A percentile compares a stretch with the other conserved stretches of the same genome.
Evolutionary conservation across 2,113 vertebrate genomes (phyloP).

Genomic region (Zosterops lateralis): DNA sequence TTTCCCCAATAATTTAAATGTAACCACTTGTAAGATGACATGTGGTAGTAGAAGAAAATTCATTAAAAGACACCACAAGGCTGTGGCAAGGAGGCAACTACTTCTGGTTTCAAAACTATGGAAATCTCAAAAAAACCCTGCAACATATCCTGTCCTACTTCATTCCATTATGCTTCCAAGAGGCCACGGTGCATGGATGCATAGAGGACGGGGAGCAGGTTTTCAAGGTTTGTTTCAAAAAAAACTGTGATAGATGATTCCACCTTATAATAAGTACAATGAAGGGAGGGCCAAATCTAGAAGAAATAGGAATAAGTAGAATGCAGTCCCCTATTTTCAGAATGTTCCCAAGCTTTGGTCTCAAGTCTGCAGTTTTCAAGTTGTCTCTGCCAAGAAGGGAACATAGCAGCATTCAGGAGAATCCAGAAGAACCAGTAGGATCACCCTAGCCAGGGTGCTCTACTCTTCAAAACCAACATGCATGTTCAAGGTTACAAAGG

Average conservation of each 20-base stretch:
- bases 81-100: neutral
- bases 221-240: neutral
- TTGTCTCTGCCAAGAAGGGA: neutral
- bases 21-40: neutral
- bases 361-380: neutral
- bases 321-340: neutral
- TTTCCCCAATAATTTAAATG: neutral
- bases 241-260: neutral
- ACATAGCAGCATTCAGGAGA: neutral
- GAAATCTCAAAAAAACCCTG: neutral
- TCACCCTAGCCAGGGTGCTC: neutral
- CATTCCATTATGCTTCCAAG: neutral
- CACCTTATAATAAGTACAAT: neutral
- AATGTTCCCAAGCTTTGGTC: neutral
- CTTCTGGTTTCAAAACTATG: neutral
- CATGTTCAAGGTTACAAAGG: neutral
- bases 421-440: constrained; percentile 41
- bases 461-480: neutral
- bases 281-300: neutral
- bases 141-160: neutral
- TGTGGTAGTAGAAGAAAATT: neutral
- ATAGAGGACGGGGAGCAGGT: neutral
- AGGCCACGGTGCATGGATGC: neutral
- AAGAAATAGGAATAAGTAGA: neutral
- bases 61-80: neutral